Evolutionary conservation across 1,140 invertebrate species (phyloP).

Genomic region (Asobara japonica): DNA sequence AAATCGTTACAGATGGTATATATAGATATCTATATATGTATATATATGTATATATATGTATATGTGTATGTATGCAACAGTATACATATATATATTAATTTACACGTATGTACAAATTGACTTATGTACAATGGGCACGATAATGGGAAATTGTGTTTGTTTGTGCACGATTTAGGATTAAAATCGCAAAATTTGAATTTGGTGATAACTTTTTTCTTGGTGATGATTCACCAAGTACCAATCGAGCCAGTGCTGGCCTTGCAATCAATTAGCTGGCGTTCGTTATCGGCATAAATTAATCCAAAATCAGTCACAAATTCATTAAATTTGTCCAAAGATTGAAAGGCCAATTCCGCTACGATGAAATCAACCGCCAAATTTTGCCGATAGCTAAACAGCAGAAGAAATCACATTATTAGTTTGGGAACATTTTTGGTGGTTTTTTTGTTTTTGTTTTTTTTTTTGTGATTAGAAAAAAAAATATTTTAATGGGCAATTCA

Average conservation of each 20-base stretch:
- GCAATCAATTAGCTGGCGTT: constrained; percentile 83
- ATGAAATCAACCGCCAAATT: constrained; percentile 87
- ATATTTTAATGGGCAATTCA: background rate
- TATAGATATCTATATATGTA: constrained; percentile 38
- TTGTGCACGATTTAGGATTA: constrained; percentile 9
- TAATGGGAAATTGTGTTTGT: constrained; percentile 9
- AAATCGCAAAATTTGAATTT: background rate
- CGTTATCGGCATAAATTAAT: constrained; percentile 78
- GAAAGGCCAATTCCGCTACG: constrained; percentile 86
- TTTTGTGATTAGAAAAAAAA: too few relatives aligned
- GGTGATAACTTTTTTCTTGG: background rate
- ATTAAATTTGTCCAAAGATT: constrained; percentile 80
- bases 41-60: constrained; percentile 42
- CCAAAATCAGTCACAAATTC: constrained; percentile 87
- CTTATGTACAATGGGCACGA: constrained; percentile 22
- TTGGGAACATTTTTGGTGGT: constrained; percentile 25
- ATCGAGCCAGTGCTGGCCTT: constrained; percentile 79
- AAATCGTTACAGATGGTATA: background rate
- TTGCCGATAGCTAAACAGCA: constrained; percentile 91
- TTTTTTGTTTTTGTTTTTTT: too few relatives aligned
- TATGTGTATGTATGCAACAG: constrained; percentile 44
- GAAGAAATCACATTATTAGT: constrained; percentile 63
- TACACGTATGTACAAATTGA: constrained; percentile 44
- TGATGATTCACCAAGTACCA: constrained; percentile 65
- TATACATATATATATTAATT: constrained; percentile 39